phyloP scores from a whole-genome alignment of 1,140 invertebrate species.

The Zaprionus lachaisei region DNA sequence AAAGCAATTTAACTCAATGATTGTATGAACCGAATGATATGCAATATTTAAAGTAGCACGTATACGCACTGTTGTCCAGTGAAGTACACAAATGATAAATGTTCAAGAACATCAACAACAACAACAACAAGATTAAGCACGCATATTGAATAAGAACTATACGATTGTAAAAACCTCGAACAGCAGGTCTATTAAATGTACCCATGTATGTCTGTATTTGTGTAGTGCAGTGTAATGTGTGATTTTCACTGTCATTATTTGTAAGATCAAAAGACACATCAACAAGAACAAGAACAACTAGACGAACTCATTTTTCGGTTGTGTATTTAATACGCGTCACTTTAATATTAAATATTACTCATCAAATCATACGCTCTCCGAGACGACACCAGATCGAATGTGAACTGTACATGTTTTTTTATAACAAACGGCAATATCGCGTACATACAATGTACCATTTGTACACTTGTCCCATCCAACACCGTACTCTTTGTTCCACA shows the following conservation, averaged over 20 bases:
- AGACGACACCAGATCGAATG: conserved; percentile 34
- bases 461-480: not conserved
- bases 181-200: conserved; percentile 42
- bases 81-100: conserved; percentile 20
- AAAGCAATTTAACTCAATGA: conserved; percentile 51
- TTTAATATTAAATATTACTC: conserved; percentile 3
- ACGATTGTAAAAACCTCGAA: conserved; percentile 61
- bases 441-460: not conserved
- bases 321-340: conserved; percentile 10
- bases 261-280: conserved; percentile 55
- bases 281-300: conserved; percentile 30
- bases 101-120: conserved; percentile 28
- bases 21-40: conserved; percentile 65
- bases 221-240: conserved; percentile 29
- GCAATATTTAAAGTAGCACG: conserved; percentile 73
- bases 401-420: conserved; percentile 8
- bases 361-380: conserved; percentile 16
- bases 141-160: conserved; percentile 43
- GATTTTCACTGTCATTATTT: conserved; percentile 41
- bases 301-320: conserved; percentile 28
- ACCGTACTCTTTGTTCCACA: conserved; percentile 62
- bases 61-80: conserved; percentile 61
- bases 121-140: conserved; percentile 40
- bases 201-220: conserved; percentile 3
- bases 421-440: not conserved